Percentiles rank a stretch among this genome's conserved stretches.
phyloP scores from a whole-genome alignment of 30 jellyfish, hydroid and myxozoan genomes.

The Turritopsis dohrnii region DNA sequence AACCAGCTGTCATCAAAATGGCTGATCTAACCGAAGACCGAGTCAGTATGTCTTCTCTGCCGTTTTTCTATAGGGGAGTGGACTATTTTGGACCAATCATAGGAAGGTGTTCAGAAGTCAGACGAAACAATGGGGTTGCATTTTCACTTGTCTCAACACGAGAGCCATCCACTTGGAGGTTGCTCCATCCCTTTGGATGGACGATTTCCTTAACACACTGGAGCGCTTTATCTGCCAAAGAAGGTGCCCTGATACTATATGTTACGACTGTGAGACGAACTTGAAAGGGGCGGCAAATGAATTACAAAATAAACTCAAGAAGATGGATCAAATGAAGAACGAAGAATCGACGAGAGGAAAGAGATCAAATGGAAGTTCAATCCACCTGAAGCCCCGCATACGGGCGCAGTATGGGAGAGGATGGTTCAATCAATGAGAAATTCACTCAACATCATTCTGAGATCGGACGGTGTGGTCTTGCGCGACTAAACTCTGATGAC shows the following conservation, averaged over 20 bases:
- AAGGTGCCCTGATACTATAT: neutral
- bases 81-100: slow-evolving; percentile 11
- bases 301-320: too few species aligned
- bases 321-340: too few species aligned
- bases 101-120: neutral
- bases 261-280: neutral
- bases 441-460: too few species aligned
- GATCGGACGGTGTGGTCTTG: too few species aligned
- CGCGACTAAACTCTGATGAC: too few species aligned
- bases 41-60: neutral
- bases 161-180: neutral
- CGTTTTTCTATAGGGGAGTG: neutral
- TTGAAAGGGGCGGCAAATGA: too few species aligned
- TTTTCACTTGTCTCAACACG: neutral
- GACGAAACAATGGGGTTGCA: too few species aligned
- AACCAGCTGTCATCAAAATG: neutral
- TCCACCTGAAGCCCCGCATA: too few species aligned
- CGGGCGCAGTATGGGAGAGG: too few species aligned
- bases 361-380: too few species aligned
- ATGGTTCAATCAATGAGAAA: too few species aligned
- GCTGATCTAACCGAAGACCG: neutral
- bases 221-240: neutral
- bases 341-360: too few species aligned
- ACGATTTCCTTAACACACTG: neutral
- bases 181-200: neutral